Conservation (phyloP, 2,797 vertebrate species). For the Sebastes hubbsi region DNA sequence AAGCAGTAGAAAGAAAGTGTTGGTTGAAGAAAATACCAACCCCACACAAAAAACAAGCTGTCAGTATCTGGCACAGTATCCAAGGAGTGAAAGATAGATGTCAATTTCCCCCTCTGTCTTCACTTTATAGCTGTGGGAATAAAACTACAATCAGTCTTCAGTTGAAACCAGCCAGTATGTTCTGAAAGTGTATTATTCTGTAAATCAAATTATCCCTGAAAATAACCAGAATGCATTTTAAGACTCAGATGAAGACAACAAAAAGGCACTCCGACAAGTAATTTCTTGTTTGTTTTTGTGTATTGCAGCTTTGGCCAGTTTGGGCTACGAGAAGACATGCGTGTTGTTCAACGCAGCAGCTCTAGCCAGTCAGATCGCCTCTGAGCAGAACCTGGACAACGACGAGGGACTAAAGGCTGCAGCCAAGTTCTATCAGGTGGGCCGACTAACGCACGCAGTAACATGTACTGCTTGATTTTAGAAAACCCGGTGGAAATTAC, state of each 20-base stretch:
- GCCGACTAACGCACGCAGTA: neutral
- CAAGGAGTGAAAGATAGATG: neutral
- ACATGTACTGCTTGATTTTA: neutral
- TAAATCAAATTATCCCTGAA: neutral
- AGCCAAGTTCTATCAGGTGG: constrained; percentile 96
- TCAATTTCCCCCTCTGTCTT: neutral
- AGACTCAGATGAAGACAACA: neutral
- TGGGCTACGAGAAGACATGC: constrained; percentile 98
- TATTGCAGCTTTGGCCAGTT: constrained; percentile 90
- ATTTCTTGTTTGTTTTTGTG: neutral
- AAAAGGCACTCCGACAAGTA: neutral
- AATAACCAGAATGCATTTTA: neutral
- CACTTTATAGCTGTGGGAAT: neutral
- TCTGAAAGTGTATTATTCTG: neutral
- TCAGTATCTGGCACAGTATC: neutral
- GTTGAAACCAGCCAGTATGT: neutral
- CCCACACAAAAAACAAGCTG: neutral
- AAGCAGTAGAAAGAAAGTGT: constrained; percentile 13
- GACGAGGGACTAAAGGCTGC: constrained; percentile 95
- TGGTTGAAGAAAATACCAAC: neutral
- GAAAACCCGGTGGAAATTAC: neutral
- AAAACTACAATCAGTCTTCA: neutral
- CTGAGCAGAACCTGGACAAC: constrained; percentile 97
- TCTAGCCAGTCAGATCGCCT: constrained; percentile 96
- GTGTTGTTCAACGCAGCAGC: constrained; percentile 97